Evolutionary conservation across 2,113 vertebrate species (phyloP).

Genomic region (Zeus faber): DNA sequence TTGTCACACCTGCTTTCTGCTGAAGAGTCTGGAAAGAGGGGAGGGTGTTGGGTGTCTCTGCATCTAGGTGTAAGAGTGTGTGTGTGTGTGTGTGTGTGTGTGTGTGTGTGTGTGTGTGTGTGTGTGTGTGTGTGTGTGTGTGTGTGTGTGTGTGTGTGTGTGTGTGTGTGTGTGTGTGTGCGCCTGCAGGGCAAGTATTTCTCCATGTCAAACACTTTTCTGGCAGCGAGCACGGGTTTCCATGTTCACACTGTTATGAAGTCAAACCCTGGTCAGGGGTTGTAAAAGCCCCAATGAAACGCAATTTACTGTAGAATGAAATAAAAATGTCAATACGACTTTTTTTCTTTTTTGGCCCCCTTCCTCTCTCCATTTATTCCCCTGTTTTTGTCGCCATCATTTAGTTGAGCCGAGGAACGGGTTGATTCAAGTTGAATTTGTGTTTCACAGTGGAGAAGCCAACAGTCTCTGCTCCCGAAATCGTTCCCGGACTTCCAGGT

Average conservation of each 20-base stretch:
- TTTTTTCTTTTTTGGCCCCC: no score
- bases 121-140: not conserved
- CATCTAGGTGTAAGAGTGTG: slow-evolving; percentile 4
- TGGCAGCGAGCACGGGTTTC: not conserved
- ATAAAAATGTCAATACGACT: no score
- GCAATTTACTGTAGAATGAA: no score
- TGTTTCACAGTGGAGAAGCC: slow-evolving; percentile 33
- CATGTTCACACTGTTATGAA: not conserved
- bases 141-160: not conserved
- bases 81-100: not conserved
- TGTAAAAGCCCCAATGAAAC: not conserved
- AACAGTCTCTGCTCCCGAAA: slow-evolving; percentile 8
- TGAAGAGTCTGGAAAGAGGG: not conserved
- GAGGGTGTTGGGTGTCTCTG: not conserved
- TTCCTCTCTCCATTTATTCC: not conserved
- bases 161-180: not conserved
- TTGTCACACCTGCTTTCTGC: not conserved
- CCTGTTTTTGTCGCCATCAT: not conserved
- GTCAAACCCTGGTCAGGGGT: not conserved
- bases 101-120: not conserved
- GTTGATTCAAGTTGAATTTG: not conserved
- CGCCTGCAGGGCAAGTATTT: not conserved
- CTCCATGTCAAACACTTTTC: not conserved
- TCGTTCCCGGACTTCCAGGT: slow-evolving; percentile 72
- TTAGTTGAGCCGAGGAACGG: not conserved